Evolutionary conservation across 2,797 vertebrate species (phyloP).

Genomic region (Peromyscus aztecus): DNA sequence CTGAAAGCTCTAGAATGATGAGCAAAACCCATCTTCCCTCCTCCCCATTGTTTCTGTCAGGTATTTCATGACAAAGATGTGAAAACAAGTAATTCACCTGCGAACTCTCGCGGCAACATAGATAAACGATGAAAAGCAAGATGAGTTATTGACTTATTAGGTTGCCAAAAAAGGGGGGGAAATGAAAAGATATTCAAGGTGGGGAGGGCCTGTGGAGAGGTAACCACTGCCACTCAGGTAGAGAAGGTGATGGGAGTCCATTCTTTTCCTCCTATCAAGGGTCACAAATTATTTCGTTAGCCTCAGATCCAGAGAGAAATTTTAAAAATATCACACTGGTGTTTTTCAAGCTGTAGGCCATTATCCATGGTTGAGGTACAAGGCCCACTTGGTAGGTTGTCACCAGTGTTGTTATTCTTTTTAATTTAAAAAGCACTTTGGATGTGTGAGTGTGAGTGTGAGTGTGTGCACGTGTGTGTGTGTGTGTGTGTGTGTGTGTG

Average conservation of each 20-base stretch:
- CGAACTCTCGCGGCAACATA: background rate
- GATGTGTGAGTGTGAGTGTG: background rate
- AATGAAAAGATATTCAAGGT: background rate
- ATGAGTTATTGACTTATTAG: background rate
- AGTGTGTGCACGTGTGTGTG: too few species aligned
- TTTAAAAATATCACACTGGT: background rate
- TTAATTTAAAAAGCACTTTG: background rate
- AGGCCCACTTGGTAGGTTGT: background rate
- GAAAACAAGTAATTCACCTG: background rate
- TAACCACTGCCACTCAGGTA: background rate
- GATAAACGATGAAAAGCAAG: background rate
- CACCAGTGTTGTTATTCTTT: background rate
- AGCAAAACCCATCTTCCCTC: background rate
- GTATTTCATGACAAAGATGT: background rate
- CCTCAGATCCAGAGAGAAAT: background rate
- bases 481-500: background rate
- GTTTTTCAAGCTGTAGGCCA: background rate
- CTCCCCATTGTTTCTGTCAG: background rate
- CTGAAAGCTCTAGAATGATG: background rate
- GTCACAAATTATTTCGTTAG: background rate
- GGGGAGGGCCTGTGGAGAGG: background rate
- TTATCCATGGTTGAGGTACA: background rate
- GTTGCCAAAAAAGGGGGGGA: background rate
- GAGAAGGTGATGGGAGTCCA: background rate
- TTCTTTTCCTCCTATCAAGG: background rate